Evolutionary conservation across 2,113 vertebrate species (phyloP), one percentile per base, ranked within the genome.

Genomic region (Herpailurus yagouaroundi): DNA sequence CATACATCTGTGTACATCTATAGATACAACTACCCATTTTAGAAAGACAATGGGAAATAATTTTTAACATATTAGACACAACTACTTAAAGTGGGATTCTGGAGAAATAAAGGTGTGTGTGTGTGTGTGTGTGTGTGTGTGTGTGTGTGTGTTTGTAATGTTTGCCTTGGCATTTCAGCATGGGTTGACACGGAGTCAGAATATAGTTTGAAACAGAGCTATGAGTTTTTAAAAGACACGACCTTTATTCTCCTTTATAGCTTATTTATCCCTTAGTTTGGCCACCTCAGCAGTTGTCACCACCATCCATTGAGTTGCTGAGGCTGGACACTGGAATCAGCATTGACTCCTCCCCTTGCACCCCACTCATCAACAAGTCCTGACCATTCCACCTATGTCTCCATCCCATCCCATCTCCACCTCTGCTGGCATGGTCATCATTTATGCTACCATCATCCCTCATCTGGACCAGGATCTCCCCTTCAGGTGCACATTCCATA

Each of bases 141-240:
- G 4, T 82, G 3, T 55, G 0, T 50, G 25, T 23, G 7, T 82
- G 19, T 73, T 14, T 87, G 36, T 82, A 68, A 50, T 80, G 2
- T 85, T 13, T 87, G 29, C 52, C n/a, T 95, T 88, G 36, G 50
- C 41, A 88, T 60, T 15, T 38, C 64, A 90, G 29, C 23, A 60
- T 89, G 41, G 21, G 29, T 79, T 69, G 69, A 73, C 41, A n/a
- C 12, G 27, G 21, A 52, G 27, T 91, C 38, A 52, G 55, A 50
- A 88, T 94, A 7, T 76, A 52, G 69, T 91, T 60, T 94, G 27
- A 89, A 95, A 81, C 77, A 29, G n/a, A 91, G 31, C 60, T n/a
- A 11, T 71, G 74, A 71, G 45, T 73, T 90, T 69, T 81, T 60
- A 57, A 57, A 83, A 79, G 90, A 64, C 33, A 66, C 50, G 41